Evolutionary conservation across 2,113 vertebrate genomes (phyloP).

Genomic region (Psittacula cyanocephala): DNA sequence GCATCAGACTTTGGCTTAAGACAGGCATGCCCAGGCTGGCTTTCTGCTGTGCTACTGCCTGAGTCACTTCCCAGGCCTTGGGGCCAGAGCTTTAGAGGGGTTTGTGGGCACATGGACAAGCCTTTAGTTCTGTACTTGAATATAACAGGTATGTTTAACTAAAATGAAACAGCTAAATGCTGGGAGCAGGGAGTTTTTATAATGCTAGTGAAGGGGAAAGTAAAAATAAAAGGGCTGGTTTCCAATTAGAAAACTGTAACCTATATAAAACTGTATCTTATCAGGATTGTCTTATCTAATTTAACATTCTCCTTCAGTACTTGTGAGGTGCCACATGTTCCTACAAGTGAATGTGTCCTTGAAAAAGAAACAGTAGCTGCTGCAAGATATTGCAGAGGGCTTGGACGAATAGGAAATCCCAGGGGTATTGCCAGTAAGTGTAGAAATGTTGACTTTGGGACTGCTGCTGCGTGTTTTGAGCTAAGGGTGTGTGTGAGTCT

Average conservation of each 20-base stretch:
- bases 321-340: not conserved
- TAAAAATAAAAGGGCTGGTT: not conserved
- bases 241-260: not conserved
- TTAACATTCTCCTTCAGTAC: not conserved
- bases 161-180: not conserved
- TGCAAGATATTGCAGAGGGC: not conserved
- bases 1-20: accelerated
- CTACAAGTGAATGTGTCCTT: not conserved
- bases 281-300: not conserved
- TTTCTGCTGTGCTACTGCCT: not conserved
- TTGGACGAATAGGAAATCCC: not conserved
- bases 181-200: not conserved
- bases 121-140: not conserved
- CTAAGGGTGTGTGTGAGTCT: not conserved
- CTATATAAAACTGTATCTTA: not conserved
- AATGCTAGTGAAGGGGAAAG: not conserved
- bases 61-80: not conserved
- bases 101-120: not conserved
- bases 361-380: not conserved
- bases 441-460: not conserved
- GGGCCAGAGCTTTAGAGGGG: not conserved
- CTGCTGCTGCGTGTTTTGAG: not conserved
- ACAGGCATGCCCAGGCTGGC: accelerated
- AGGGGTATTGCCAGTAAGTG: not conserved
- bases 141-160: not conserved